Percentiles rank a stretch among this genome's conserved stretches.
These are phyloP conservation scores for Caenorhabditis doughertyi DNA, from an alignment of 2,888 invertebrate genomes.

Conservation along the genomic window DNA sequence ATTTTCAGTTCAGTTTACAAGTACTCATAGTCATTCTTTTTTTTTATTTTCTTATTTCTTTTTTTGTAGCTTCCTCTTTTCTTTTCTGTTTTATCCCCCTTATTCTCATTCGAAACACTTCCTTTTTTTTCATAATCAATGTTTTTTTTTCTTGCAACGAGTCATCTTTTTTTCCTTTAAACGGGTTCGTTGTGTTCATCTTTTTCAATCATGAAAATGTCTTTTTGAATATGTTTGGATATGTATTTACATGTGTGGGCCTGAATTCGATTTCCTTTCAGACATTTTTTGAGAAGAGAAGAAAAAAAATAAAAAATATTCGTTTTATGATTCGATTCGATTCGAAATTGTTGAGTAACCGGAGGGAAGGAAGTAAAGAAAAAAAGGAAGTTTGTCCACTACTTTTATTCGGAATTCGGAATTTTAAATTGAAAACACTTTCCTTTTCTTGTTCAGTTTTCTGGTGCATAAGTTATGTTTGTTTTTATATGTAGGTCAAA, in stretches of 20 bases:
- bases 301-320: constrained; percentile 4
- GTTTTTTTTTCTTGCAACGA: constrained; percentile 35
- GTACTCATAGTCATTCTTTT: constrained; percentile 3
- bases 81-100: neutral
- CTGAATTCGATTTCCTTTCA: constrained; percentile 52
- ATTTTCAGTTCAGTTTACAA: constrained; percentile 21
- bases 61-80: constrained; percentile 16
- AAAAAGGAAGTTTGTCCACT: constrained; percentile 14
- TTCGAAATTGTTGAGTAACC: constrained; percentile 32
- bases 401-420: constrained; percentile 21
- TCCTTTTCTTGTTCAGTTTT: constrained; percentile 4
- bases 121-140: constrained; percentile 47
- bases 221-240: neutral
- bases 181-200: constrained; percentile 37
- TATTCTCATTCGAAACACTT: neutral
- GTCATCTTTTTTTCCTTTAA: constrained; percentile 1
- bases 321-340: constrained; percentile 55
- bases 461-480: neutral
- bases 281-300: constrained; percentile 27
- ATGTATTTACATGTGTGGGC: constrained; percentile 23
- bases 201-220: neutral
- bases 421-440: constrained; percentile 24
- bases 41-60: neutral
- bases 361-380: constrained; percentile 4
- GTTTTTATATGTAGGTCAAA: constrained; percentile 1